phyloP scores from a whole-genome alignment of 2,888 invertebrate genomes.

The Stramonita haemastoma region DNA sequence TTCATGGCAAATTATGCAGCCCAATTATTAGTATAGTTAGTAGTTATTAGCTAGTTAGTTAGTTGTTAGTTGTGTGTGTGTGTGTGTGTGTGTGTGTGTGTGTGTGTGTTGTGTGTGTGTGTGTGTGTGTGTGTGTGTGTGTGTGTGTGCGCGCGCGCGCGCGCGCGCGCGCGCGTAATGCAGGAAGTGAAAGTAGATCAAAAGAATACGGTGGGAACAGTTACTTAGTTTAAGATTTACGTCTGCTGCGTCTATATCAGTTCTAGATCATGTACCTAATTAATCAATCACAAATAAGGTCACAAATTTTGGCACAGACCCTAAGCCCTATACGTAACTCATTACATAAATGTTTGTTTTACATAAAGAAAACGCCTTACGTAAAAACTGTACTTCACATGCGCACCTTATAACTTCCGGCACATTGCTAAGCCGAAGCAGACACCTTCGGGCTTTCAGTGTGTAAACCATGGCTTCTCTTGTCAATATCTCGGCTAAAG shows the following conservation, averaged over 20 bases:
- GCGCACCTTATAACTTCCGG: slow-evolving; percentile 24
- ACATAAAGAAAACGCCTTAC: background rate
- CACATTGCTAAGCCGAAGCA: background rate
- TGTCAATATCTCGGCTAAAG: slow-evolving; percentile 58
- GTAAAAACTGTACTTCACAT: slow-evolving; percentile 23
- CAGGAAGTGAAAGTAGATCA: background rate
- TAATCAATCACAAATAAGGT: too few species aligned
- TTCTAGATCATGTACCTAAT: too few species aligned
- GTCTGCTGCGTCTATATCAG: too few species aligned
- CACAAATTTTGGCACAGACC: background rate
- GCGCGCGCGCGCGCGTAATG: background rate
- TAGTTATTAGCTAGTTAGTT: too few species aligned
- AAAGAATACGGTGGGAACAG: background rate
- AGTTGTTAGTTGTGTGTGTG: too few species aligned
- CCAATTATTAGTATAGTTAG: too few species aligned
- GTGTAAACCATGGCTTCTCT: slow-evolving; percentile 61
- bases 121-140: background rate
- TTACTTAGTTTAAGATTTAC: too few species aligned
- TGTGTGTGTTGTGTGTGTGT: too few species aligned
- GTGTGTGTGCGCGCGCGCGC: background rate
- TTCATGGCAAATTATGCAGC: too few species aligned
- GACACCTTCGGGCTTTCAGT: background rate
- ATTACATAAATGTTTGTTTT: background rate
- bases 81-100: too few species aligned
- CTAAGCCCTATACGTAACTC: background rate